phyloP scores from a whole-genome alignment of 2,113 vertebrate genomes.

The Acrocephalus kingi region DNA sequence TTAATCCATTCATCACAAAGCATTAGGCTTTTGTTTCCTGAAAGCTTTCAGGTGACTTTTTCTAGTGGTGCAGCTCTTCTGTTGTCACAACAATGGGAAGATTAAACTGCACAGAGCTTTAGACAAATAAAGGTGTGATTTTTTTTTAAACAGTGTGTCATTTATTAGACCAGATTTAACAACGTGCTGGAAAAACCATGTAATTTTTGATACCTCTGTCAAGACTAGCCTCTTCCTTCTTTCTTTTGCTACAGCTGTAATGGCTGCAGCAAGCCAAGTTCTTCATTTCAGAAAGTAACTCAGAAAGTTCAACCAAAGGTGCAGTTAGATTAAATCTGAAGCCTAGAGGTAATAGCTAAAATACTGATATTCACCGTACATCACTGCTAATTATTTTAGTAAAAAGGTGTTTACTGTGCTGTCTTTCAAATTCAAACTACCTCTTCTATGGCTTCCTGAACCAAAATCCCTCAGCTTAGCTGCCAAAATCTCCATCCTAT shows the following conservation, averaged over 20 bases:
- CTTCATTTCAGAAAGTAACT: neutral
- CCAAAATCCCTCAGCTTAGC: neutral
- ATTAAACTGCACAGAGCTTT: neutral
- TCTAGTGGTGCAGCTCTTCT: neutral
- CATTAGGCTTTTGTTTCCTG: constrained; percentile 19
- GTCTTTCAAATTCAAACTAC: neutral
- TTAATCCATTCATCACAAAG: constrained; percentile 15
- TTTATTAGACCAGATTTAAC: neutral
- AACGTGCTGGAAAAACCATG: neutral
- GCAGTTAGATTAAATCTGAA: constrained; percentile 7
- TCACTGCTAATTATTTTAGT: neutral
- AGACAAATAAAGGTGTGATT: neutral
- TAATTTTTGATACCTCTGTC: neutral
- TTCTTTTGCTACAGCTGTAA: neutral
- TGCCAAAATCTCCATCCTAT: neutral
- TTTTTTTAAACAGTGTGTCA: neutral
- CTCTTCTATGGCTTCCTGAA: neutral
- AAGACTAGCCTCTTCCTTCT: neutral
- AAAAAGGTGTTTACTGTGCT: neutral
- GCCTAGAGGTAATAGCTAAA: neutral
- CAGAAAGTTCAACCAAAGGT: neutral
- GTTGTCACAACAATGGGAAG: constrained; percentile 1
- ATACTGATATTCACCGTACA: neutral
- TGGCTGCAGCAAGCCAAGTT: neutral
- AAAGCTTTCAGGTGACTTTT: constrained; percentile 16